phyloP scores from a whole-genome alignment of 2,113 vertebrate genomes.

The Hemiscyllium ocellatum region DNA sequence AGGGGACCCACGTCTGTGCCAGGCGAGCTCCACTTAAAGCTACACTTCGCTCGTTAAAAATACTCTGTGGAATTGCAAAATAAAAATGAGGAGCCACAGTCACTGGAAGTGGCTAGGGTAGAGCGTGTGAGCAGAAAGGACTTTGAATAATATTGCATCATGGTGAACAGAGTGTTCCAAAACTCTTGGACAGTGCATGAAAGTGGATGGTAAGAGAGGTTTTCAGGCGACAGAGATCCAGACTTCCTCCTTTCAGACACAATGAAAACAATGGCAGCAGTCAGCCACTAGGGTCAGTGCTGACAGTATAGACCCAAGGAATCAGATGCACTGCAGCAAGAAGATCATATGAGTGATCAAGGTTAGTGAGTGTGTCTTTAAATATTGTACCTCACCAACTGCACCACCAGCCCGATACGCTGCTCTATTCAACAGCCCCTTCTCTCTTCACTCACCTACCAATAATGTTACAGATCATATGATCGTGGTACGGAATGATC shows the following conservation, averaged over 20 bases:
- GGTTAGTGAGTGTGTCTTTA: not conserved
- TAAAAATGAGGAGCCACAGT: not conserved
- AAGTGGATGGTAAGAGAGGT: not conserved
- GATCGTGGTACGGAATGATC: too few relatives aligned
- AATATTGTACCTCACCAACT: not conserved
- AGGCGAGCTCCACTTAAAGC: not conserved
- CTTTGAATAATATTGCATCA: not conserved
- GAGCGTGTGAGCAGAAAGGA: not conserved
- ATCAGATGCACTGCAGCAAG: not conserved
- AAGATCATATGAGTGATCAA: not conserved
- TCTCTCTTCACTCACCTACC: not conserved
- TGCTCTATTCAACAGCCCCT: not conserved
- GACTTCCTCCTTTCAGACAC: not conserved
- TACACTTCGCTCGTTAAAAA: not conserved
- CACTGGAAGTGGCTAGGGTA: not conserved
- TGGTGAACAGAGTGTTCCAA: not conserved
- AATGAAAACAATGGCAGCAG: not conserved
- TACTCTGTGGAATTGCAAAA: not conserved
- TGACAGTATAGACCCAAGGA: not conserved
- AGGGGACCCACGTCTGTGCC: not conserved
- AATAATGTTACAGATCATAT: not conserved
- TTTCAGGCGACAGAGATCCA: not conserved
- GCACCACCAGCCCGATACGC: not conserved
- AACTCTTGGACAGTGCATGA: not conserved
- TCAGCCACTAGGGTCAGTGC: not conserved